Evolutionary conservation across 2,113 vertebrate species (phyloP).

Genomic region (Rhizomys pruinosus): DNA sequence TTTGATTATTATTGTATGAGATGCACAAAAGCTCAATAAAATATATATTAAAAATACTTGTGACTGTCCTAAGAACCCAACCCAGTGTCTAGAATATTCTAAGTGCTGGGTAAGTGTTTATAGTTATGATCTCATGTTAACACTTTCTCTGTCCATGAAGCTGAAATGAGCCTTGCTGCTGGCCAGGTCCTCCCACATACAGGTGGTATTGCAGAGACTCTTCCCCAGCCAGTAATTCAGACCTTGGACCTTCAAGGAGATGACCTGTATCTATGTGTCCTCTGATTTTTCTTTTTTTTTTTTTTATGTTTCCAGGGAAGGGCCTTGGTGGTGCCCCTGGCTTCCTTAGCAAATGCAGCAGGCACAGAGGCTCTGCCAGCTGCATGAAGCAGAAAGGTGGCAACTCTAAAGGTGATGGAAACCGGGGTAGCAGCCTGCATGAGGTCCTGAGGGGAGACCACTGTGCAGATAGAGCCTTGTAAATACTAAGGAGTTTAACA

Average conservation of each 20-base stretch:
- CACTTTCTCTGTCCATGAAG: neutral
- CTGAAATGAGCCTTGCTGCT: neutral
- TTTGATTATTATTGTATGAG: no score
- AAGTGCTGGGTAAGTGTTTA: neutral
- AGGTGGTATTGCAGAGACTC: neutral
- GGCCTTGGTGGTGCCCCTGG: no score
- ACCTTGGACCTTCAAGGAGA: neutral
- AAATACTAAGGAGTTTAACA: neutral
- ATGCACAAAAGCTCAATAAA: no score
- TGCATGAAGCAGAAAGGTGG: neutral
- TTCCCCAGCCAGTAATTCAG: neutral
- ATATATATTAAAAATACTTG: no score
- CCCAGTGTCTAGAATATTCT: neutral
- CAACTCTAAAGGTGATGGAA: rapidly evolving
- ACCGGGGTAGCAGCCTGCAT: neutral
- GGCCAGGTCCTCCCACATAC: neutral
- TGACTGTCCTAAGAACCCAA: neutral
- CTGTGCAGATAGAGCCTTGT: neutral
- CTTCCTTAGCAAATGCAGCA: neutral
- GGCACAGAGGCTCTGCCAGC: neutral
- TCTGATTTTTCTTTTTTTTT: neutral
- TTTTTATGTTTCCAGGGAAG: neutral
- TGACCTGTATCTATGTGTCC: neutral
- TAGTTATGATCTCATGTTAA: neutral
- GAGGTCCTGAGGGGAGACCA: rapidly evolving